Evolutionary conservation across 2,113 vertebrate species (phyloP).

Genomic region (Philantomba maxwellii): DNA sequence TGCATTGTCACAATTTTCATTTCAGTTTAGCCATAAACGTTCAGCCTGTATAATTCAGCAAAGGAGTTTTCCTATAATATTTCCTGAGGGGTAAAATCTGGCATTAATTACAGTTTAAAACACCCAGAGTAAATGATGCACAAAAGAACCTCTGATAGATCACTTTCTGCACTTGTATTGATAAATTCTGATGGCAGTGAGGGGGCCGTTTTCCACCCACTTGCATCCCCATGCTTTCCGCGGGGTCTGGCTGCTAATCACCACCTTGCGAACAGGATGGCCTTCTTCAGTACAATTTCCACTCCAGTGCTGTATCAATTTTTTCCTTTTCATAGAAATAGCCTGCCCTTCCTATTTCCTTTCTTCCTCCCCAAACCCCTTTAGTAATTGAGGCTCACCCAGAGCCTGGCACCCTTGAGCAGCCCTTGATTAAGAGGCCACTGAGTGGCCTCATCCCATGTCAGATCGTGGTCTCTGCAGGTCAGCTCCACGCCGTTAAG

Average conservation of each 20-base stretch:
- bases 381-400: constrained; percentile 60
- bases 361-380: constrained; percentile 38
- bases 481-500: constrained; percentile 46
- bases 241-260: background rate
- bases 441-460: background rate
- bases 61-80: background rate
- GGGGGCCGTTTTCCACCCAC: background rate
- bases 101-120: background rate
- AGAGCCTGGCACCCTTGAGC: constrained; percentile 25
- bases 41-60: background rate
- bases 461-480: constrained; percentile 49
- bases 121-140: background rate
- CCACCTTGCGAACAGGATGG: background rate
- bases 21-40: background rate
- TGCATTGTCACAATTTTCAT: background rate
- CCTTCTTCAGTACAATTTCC: constrained; percentile 41
- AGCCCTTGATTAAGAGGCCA: constrained; percentile 61
- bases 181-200: background rate
- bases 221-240: background rate
- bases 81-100: background rate
- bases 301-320: background rate
- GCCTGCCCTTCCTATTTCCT: constrained; percentile 47
- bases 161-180: background rate
- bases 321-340: constrained; percentile 42
- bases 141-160: background rate